Evolutionary conservation across 1,140 invertebrate genomes (phyloP).

Genomic region (Parasteatoda tepidariorum): DNA sequence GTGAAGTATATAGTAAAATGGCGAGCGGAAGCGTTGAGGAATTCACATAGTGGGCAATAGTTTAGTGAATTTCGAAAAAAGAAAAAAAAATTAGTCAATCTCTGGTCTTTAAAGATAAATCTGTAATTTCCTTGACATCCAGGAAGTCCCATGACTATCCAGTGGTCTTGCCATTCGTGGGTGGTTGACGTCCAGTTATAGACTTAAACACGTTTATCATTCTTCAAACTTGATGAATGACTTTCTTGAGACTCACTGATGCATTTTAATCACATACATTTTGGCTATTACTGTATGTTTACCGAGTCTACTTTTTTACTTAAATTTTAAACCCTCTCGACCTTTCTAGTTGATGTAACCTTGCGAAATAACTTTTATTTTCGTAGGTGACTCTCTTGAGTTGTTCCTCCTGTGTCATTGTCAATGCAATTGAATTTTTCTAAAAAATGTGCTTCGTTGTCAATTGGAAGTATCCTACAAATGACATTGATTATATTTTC

Average conservation of each 20-base stretch:
- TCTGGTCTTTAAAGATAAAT: conserved; percentile 14
- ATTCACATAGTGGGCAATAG: background rate
- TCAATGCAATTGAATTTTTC: background rate
- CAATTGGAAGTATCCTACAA: background rate
- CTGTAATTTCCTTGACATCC: conserved; percentile 41
- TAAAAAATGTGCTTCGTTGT: background rate
- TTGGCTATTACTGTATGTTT: conserved; percentile 6
- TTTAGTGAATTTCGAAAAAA: background rate
- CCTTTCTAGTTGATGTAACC: background rate
- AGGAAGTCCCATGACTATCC: conserved; percentile 26
- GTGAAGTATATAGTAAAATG: background rate
- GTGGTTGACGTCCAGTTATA: conserved; percentile 29
- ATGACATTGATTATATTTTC: too few relatives aligned
- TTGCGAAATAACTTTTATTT: too few relatives aligned
- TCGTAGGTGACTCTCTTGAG: too few relatives aligned
- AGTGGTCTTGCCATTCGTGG: conserved; percentile 33
- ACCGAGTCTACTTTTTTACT: background rate
- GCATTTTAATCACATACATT: conserved; percentile 38
- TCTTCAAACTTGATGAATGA: conserved; percentile 40
- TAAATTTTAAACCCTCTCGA: conserved; percentile 4
- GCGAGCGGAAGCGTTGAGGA: background rate
- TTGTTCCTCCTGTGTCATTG: background rate
- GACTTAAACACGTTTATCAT: conserved; percentile 48
- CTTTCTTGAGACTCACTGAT: background rate
- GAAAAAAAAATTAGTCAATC: background rate